Conservation (phyloP, 2,797 vertebrate genomes). For the Gallirallus australis region DNA sequence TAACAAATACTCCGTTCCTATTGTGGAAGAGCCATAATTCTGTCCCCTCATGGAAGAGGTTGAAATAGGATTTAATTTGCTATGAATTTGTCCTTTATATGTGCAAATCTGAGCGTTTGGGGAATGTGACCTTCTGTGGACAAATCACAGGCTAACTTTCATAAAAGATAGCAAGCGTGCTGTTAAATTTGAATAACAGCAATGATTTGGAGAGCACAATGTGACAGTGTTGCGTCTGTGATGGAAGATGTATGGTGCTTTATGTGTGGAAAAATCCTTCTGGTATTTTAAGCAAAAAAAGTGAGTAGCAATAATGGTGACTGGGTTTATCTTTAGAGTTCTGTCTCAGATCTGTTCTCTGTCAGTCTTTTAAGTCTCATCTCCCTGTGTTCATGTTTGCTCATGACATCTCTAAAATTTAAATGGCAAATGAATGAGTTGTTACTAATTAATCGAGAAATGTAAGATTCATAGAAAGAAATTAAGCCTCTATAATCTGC, state of each 20-base stretch:
- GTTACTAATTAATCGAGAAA: neutral
- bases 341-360: neutral
- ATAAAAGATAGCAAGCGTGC: neutral
- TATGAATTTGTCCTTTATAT: neutral
- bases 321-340: neutral
- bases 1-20: neutral
- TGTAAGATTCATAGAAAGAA: neutral
- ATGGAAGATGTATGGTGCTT: neutral
- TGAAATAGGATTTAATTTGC: neutral
- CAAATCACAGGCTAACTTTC: neutral
- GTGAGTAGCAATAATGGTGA: neutral
- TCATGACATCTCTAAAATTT: neutral
- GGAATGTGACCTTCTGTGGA: neutral
- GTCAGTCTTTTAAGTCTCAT: neutral
- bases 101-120: neutral
- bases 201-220: neutral
- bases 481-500: neutral
- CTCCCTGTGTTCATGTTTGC: neutral
- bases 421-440: neutral
- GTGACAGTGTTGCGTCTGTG: neutral
- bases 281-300: neutral
- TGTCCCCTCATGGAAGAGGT: neutral
- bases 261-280: neutral
- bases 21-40: neutral
- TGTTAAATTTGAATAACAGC: neutral